These are phyloP conservation scores for Odontothrips loti DNA, from an alignment of 2,888 invertebrate genomes.

Conservation along the genomic window DNA sequence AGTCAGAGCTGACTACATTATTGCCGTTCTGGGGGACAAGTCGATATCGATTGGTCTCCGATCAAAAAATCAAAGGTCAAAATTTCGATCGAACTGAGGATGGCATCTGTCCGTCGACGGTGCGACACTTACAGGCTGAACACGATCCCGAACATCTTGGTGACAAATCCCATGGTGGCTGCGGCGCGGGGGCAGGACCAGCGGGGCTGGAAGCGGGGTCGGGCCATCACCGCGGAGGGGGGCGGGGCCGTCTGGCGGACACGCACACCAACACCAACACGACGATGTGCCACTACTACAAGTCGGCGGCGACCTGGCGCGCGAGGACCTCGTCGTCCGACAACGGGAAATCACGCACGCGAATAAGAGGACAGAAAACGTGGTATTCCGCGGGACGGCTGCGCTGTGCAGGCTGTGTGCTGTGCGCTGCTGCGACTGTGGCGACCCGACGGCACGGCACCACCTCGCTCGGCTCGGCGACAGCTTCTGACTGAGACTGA, in stretches of 20 bases:
- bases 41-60: no score
- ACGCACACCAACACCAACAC: background rate
- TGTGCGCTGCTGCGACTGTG: no score
- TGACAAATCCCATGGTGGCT: constrained; percentile 64
- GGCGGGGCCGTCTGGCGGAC: constrained; percentile 34
- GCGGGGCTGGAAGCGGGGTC: constrained; percentile 54
- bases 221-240: constrained; percentile 41
- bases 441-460: background rate
- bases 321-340: no score
- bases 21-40: background rate
- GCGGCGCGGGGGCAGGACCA: background rate
- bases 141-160: constrained; percentile 72
- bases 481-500: background rate
- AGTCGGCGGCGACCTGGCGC: background rate
- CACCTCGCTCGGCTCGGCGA: background rate
- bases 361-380: no score
- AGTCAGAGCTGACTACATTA: background rate
- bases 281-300: background rate
- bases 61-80: no score
- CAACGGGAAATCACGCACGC: no score
- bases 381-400: no score
- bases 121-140: constrained; percentile 69
- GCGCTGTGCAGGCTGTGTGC: no score
- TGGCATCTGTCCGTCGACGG: no score
- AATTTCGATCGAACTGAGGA: no score